phyloP scores from a whole-genome alignment of 2,888 invertebrate species.

The Galerucella calmariensis region DNA sequence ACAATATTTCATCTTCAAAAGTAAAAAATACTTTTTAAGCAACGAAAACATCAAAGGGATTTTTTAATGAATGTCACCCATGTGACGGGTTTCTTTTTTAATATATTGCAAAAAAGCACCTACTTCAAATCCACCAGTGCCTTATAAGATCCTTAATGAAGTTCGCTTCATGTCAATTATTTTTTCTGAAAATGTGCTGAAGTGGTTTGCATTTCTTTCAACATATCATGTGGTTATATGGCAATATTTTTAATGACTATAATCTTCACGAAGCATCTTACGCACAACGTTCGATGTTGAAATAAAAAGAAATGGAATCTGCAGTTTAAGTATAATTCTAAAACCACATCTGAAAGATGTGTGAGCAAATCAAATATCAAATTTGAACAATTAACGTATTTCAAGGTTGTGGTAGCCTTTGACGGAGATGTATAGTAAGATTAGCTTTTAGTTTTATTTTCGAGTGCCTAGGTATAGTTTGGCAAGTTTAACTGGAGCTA shows the following conservation, averaged over 20 bases:
- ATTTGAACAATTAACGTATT: too few relatives aligned
- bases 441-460: too few relatives aligned
- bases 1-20: too few relatives aligned
- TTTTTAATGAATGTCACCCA: too few relatives aligned
- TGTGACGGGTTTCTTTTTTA: neutral
- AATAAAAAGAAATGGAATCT: neutral
- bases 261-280: neutral
- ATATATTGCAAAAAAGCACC: neutral
- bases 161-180: constrained; percentile 3
- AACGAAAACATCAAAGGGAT: too few relatives aligned
- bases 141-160: neutral
- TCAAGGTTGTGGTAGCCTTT: too few relatives aligned
- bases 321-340: neutral
- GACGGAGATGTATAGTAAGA: too few relatives aligned
- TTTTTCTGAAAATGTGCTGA: constrained; percentile 2
- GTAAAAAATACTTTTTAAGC: too few relatives aligned
- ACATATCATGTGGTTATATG: constrained; percentile 3
- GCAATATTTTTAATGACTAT: constrained; percentile 3
- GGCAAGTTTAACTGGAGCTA: too few relatives aligned
- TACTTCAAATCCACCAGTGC: neutral
- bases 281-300: neutral
- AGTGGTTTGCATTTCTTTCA: neutral
- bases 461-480: too few relatives aligned
- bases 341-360: neutral
- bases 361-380: neutral